These are phyloP conservation scores for Phalacrocorax carbo DNA, from an alignment of 2,113 vertebrate species.

Conservation along the genomic window DNA sequence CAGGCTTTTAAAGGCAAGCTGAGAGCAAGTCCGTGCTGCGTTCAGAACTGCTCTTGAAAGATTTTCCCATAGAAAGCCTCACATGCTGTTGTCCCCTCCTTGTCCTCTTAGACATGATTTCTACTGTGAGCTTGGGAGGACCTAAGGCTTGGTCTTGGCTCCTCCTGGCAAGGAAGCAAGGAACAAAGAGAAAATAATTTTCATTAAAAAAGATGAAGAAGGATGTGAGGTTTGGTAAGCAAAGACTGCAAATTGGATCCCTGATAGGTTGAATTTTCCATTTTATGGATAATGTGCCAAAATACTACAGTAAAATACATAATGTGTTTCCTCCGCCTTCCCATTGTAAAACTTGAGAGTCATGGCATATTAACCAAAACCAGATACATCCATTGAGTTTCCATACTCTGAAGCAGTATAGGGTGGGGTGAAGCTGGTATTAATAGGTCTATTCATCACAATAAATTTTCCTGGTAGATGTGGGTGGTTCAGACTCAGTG, in stretches of 20 bases:
- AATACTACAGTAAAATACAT: constrained; percentile 32
- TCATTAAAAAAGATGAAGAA: neutral
- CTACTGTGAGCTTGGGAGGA: neutral
- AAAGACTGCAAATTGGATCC: neutral
- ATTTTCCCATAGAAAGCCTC: neutral
- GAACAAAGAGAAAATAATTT: neutral
- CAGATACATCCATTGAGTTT: constrained; percentile 43
- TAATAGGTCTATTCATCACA: constrained; percentile 55
- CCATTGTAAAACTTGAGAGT: constrained; percentile 51
- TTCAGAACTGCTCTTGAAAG: neutral
- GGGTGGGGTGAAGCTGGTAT: constrained; percentile 55
- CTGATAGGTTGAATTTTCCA: constrained; percentile 20
- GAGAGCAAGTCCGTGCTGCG: neutral
- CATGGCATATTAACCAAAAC: constrained; percentile 47
- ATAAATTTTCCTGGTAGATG: constrained; percentile 52
- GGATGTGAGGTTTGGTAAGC: neutral
- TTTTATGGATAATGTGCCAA: neutral
- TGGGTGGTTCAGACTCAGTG: constrained; percentile 43
- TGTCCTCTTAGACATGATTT: neutral
- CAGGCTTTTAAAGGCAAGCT: neutral
- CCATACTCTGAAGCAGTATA: constrained; percentile 50
- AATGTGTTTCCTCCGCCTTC: constrained; percentile 12
- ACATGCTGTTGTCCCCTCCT: neutral
- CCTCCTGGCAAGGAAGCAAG: neutral
- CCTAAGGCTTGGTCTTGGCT: neutral